Conservation (phyloP, 2,113 vertebrate genomes). For the Empidonax alnorum region DNA sequence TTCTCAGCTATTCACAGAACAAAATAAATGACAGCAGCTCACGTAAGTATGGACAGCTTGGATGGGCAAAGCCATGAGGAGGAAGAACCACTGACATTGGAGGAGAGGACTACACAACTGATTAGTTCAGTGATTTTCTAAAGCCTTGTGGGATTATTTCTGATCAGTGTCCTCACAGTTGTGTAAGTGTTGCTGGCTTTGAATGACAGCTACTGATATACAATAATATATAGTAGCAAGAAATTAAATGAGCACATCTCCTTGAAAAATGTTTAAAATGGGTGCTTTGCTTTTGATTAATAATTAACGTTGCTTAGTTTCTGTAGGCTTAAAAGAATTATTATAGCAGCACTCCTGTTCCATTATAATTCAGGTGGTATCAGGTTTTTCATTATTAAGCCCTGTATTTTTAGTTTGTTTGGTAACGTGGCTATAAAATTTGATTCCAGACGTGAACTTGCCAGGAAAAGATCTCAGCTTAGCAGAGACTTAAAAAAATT, state of each 20-base stretch:
- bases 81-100: not conserved
- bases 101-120: not conserved
- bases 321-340: slow-evolving; percentile 66
- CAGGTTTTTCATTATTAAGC: slow-evolving; percentile 73
- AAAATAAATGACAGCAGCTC: not conserved
- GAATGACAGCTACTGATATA: slow-evolving; percentile 18
- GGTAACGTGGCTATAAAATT: slow-evolving; percentile 67
- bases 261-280: slow-evolving; percentile 67
- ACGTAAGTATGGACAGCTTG: not conserved
- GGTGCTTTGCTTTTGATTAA: slow-evolving; percentile 73
- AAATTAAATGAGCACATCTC: slow-evolving; percentile 56
- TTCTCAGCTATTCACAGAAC: not conserved
- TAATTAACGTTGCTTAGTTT: slow-evolving; percentile 72
- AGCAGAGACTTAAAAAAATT: not conserved
- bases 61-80: not conserved
- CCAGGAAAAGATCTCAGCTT: slow-evolving; percentile 53
- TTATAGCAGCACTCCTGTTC: slow-evolving; percentile 43
- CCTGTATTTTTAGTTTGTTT: slow-evolving; percentile 57
- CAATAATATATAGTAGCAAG: slow-evolving; percentile 47
- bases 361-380: slow-evolving; percentile 53
- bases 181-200: not conserved
- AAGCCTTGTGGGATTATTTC: not conserved
- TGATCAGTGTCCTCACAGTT: not conserved
- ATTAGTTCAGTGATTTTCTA: not conserved
- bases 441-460: slow-evolving; percentile 50